Conservation (phyloP, 1,140 invertebrate genomes). For the Bombus breviceps region DNA sequence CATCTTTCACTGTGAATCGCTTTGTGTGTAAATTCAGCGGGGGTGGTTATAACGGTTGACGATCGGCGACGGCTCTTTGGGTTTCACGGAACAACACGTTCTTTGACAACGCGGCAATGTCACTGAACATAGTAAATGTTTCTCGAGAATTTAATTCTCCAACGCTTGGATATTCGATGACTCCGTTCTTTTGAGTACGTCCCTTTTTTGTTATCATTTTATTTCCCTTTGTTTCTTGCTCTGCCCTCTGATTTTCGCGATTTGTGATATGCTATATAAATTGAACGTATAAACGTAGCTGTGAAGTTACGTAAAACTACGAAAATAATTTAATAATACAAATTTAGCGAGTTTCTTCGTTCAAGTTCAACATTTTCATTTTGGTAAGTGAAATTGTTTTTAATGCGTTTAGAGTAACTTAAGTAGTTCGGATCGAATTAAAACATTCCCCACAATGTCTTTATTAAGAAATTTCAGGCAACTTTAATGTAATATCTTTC, state of each 20-base stretch:
- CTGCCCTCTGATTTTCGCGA: background rate
- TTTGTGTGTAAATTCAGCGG: conserved; percentile 42
- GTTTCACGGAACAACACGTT: conserved; percentile 25
- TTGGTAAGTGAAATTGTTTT: no score
- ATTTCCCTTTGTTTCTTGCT: no score
- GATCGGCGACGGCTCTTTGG: conserved; percentile 41
- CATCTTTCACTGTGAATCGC: conserved; percentile 37
- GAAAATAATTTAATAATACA: no score
- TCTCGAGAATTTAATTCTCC: conserved; percentile 38
- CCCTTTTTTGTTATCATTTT: background rate
- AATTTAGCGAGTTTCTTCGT: no score
- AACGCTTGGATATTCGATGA: conserved; percentile 12
- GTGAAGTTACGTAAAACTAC: no score
- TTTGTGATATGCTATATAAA: background rate
- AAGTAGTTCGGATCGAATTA: no score
- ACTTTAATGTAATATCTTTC: no score
- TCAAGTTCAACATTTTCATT: no score
- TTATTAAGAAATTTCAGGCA: no score
- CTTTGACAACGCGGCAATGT: conserved; percentile 24
- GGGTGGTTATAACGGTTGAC: conserved; percentile 29
- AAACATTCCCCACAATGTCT: no score
- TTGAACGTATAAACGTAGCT: background rate
- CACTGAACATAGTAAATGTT: background rate
- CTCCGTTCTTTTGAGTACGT: background rate
- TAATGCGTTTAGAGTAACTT: no score